Evolutionary conservation across 2,888 invertebrate genomes (phyloP).

Genomic region (Ormia ochracea): DNA sequence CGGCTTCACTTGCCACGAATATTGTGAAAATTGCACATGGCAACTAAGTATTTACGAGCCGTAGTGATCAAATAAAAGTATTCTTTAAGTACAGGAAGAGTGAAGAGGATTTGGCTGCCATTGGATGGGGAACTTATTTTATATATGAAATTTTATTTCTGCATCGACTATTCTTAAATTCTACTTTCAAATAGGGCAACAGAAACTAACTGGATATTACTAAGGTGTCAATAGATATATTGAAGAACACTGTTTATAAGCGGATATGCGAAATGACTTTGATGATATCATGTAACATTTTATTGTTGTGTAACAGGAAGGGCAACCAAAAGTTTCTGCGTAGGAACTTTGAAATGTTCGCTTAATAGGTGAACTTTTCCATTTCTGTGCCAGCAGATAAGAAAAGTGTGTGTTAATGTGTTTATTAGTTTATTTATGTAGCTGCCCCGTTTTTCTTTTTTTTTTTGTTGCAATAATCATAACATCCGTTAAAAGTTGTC

Average conservation of each 20-base stretch:
- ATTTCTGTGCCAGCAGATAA: neutral
- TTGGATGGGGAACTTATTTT: too few relatives aligned
- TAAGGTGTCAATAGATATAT: too few relatives aligned
- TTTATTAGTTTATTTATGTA: slow-evolving; percentile 28
- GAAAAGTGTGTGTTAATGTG: neutral
- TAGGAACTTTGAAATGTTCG: neutral
- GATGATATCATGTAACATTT: slow-evolving; percentile 30
- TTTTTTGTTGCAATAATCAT: slow-evolving; percentile 31
- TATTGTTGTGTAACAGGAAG: neutral
- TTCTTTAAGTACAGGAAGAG: too few relatives aligned
- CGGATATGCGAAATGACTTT: neutral
- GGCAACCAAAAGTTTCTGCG: slow-evolving; percentile 12
- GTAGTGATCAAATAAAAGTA: too few relatives aligned
- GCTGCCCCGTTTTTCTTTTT: slow-evolving; percentile 11
- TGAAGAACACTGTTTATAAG: neutral
- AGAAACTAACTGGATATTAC: too few relatives aligned
- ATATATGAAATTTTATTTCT: too few relatives aligned
- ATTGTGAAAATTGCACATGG: too few relatives aligned
- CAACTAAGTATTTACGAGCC: too few relatives aligned
- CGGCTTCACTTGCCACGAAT: too few relatives aligned
- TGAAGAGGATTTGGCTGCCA: too few relatives aligned
- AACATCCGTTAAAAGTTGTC: slow-evolving; percentile 50
- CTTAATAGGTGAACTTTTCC: slow-evolving; percentile 9
- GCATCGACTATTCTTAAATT: too few relatives aligned
- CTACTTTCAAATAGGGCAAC: too few relatives aligned